Conservation (phyloP, 1,140 invertebrate species). For the Homarus americanus region DNA sequence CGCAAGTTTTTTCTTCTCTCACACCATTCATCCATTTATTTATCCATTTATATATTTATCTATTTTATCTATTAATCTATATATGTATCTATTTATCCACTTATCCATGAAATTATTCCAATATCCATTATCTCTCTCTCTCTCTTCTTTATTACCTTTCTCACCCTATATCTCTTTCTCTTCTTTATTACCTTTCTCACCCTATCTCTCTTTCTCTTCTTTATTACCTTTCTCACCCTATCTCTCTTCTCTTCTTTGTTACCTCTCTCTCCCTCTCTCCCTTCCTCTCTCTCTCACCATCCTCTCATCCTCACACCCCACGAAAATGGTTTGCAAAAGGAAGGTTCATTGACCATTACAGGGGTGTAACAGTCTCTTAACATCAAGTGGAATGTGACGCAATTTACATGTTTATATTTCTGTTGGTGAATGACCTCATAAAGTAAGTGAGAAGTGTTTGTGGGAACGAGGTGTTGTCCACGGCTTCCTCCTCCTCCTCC, state of each 20-base stretch:
- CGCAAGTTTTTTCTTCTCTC: background rate
- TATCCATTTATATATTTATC: too few relatives aligned
- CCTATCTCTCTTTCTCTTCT: slow-evolving; percentile 32
- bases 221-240: background rate
- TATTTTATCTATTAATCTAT: too few relatives aligned
- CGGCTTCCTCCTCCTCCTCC: background rate
- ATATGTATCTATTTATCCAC: too few relatives aligned
- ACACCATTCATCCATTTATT: background rate
- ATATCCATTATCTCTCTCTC: background rate
- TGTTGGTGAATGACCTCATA: slow-evolving; percentile 46
- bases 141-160: background rate
- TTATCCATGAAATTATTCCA: too few relatives aligned
- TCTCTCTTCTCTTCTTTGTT: background rate
- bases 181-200: slow-evolving; percentile 11
- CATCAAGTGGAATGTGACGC: slow-evolving; percentile 37
- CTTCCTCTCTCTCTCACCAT: background rate
- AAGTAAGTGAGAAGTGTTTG: slow-evolving; percentile 39
- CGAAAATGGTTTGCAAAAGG: background rate
- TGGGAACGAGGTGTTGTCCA: background rate
- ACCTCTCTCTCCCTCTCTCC: background rate
- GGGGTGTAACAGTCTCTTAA: slow-evolving; percentile 2
- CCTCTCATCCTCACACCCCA: background rate
- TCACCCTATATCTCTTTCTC: slow-evolving; percentile 30
- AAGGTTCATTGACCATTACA: slow-evolving; percentile 26
- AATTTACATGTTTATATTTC: slow-evolving; percentile 56